Evolutionary conservation across 1,140 invertebrate genomes (phyloP), one percentile per base, ranked within the genome.

Genomic region (Diabrotica undecimpunctata): DNA sequence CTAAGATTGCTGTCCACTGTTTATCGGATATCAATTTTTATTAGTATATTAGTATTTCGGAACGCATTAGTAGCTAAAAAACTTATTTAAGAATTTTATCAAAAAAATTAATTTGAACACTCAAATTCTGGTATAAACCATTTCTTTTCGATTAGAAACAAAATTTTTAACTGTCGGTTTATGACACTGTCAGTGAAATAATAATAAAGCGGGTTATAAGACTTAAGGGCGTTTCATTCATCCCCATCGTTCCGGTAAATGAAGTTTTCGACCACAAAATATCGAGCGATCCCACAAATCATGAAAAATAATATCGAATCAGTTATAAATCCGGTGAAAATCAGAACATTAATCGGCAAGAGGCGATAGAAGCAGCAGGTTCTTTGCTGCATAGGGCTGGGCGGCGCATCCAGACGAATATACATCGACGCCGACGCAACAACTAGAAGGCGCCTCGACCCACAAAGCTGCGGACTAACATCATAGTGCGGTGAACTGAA

Each of bases 401-500:
- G 71, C 70, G 73, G 70, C 72, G 73, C 73, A 75, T 75, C 73
- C 67, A 65, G 56, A 60, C 41, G 41, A 46, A 46, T 46, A 56
- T 54, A 61, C 54, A 41, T 65, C 74, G 75, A 78, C 77, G 77
- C 77, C 77, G 77, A 78, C 77, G 77, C 77, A 78, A 76, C 75
- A 77, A 74, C 72, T 74, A 73, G 70, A 46, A 63, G 67, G 71
- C 74, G 74, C 72, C 72, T 71, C 72, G 75, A 72, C 75, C 77
- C 74, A 75, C 72, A 74, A 77, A 77, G 72, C 76, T 76, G 73
- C 74, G 72, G 73, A 70, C 70, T 46, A 71, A 72, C 69, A 76
- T 78, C 77, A 78, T 77, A 78, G 77, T 78, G 77, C 77, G 77
- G 74, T 72, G 72, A 75, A 77, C 75, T 64, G 64, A 69, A 54